Conservation (phyloP, 2,888 invertebrate species). For the Autographa gamma region DNA sequence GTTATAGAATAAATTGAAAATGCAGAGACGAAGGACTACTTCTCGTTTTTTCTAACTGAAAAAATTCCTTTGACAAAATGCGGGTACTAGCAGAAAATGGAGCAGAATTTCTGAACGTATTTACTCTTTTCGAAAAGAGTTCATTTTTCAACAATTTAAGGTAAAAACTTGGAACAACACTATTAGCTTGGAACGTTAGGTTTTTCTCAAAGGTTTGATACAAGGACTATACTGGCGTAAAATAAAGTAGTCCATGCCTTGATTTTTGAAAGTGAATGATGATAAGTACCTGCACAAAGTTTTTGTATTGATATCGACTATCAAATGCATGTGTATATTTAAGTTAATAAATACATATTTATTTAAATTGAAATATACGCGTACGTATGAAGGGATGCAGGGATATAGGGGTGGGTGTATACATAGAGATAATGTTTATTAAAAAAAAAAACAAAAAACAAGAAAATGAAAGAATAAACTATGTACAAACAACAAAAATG, state of each 20-base stretch:
- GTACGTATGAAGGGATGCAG: too few species aligned
- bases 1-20: conserved; percentile 5
- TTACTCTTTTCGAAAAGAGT: not conserved
- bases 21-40: not conserved
- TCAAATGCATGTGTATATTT: too few species aligned
- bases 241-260: not conserved
- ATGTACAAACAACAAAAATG: too few species aligned
- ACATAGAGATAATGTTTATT: too few species aligned
- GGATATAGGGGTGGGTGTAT: too few species aligned
- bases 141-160: not conserved
- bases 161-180: not conserved
- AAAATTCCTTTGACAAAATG: conserved; percentile 39
- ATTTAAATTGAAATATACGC: too few species aligned
- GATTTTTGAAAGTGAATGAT: not conserved
- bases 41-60: conserved; percentile 1
- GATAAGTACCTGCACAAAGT: not conserved
- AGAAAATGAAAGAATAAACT: too few species aligned
- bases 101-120: conserved; percentile 7
- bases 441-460: too few species aligned
- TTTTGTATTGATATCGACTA: not conserved
- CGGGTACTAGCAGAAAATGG: conserved; percentile 12
- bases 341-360: too few species aligned
- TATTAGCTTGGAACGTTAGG: not conserved
- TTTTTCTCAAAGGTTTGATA: conserved; percentile 1
- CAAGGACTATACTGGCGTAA: not conserved